A percentile compares a stretch with the other conserved stretches of the same genome.
Conservation (phyloP, 2,113 vertebrate species). For the Oplegnathus fasciatus region DNA sequence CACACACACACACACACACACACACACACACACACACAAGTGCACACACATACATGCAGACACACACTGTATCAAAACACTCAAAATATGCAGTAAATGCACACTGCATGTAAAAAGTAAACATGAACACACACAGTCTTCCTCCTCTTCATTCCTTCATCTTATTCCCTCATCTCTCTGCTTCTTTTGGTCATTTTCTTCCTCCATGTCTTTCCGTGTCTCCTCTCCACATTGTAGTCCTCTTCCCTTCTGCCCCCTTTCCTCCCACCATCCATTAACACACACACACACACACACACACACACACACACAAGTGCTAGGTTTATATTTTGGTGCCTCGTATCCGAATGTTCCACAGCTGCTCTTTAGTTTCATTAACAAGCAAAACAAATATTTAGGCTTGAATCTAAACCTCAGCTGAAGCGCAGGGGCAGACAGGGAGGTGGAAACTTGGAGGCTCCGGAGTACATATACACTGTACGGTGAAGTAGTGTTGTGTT, state of each 20-base stretch:
- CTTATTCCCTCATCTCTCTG: not conserved
- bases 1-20: slow-evolving; percentile 7
- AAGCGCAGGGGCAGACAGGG: slow-evolving; percentile 20
- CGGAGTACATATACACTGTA: no score
- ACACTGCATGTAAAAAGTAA: no score
- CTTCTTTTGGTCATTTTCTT: not conserved
- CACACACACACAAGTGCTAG: not conserved
- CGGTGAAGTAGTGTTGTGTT: no score
- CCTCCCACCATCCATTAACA: not conserved
- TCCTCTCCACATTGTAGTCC: not conserved
- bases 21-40: slow-evolving; percentile 1
- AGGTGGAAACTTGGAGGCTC: slow-evolving; percentile 8
- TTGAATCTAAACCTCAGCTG: slow-evolving; percentile 23
- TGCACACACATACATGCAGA: not conserved
- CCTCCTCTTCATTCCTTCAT: not conserved
- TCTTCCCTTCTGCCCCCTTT: not conserved
- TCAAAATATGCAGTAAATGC: not conserved
- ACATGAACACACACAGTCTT: not conserved
- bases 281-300: not conserved
- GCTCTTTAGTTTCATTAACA: slow-evolving; percentile 7
- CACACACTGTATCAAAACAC: not conserved
- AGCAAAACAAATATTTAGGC: slow-evolving; percentile 27
- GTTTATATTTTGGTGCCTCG: not conserved
- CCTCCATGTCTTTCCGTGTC: not conserved
- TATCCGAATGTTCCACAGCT: not conserved